phyloP scores from a whole-genome alignment of 2,888 invertebrate genomes.

The Pterostichus madidus region DNA sequence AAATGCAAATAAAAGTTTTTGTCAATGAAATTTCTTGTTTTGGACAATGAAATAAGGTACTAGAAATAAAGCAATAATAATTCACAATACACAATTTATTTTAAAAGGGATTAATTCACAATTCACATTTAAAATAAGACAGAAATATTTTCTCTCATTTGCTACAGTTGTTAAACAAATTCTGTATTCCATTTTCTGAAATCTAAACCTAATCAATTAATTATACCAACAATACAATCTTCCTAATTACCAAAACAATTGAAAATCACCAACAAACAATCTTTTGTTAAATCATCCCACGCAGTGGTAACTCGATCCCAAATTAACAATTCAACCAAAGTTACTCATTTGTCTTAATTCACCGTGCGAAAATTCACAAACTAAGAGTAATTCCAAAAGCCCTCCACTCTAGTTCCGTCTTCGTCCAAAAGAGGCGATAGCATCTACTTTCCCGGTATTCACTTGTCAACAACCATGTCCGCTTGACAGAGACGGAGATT shows the following conservation, averaged over 20 bases:
- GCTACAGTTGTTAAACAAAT: constrained; percentile 10
- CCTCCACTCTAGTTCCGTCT: constrained; percentile 15
- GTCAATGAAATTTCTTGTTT: too few species aligned
- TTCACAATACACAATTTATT: too few species aligned
- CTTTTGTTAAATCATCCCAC: constrained; percentile 3
- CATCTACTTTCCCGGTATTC: constrained; percentile 9
- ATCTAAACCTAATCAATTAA: neutral
- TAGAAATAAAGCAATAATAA: too few species aligned
- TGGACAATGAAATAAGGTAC: too few species aligned
- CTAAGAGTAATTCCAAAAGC: neutral
- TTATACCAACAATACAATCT: neutral
- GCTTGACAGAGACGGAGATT: constrained; percentile 26
- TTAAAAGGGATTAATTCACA: too few species aligned
- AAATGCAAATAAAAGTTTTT: too few species aligned
- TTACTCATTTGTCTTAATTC: neutral
- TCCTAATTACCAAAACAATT: neutral
- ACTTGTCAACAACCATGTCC: constrained; percentile 8
- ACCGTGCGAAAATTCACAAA: neutral
- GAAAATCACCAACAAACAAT: neutral
- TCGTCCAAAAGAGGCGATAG: constrained; percentile 4
- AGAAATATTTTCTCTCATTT: constrained; percentile 8
- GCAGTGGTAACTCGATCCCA: neutral
- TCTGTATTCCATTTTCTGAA: neutral
- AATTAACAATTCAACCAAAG: neutral
- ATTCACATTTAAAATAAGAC: too few species aligned